Base-by-base conservation (phyloP, 1,140 invertebrate species). In the Oscheius sp. region DNA sequence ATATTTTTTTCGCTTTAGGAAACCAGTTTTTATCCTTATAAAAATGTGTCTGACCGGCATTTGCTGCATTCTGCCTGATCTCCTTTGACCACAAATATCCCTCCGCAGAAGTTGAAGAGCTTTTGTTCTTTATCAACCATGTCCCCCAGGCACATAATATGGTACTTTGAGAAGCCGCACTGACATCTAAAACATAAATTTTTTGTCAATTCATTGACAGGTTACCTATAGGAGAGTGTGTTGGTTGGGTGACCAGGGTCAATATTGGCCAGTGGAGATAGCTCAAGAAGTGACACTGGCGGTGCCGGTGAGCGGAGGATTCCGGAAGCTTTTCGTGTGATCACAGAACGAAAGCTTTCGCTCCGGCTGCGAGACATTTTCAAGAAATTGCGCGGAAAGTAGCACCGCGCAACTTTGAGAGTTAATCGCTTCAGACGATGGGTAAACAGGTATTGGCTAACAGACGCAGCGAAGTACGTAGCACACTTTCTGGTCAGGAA, bases 91-190 rank as follows among this genome's bases (percentile, higher is more conserved):
- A 55, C 49, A 23, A 55, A 55, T 4, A 55, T 55, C 23, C 49
- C 49, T 7, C 49, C 49, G 23, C 49, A 55, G 49, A 55, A 55
- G 49, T 55, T 55, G 49, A 55, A 55, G 15, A 55, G 23, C 23
- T 55, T 55, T 23, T 55, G 49, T 26, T 55, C 49, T 26, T 55
- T 55, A 23, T 55, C 49, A 7, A 55, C 49, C 7, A 55, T 15
- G 49, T 55, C 49, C 23, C 49, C 49, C 49, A 55, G 49, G 23
- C 49, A 55, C 7, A 55, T 55, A 13, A 55, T 55, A 26, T 55
- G 49, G 49, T 55, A 20, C 23, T 55, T 55, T 15, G 28, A 4
- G 28, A 20, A 55, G 7, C 49, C 49, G 28, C 49, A 55, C 7
- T 55, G 15, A 26, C 49, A 55, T 55, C 49, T 55, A 23, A 55